These are phyloP conservation scores for Mola mola DNA, from an alignment of 2,113 vertebrate genomes.

Conservation along the genomic window DNA sequence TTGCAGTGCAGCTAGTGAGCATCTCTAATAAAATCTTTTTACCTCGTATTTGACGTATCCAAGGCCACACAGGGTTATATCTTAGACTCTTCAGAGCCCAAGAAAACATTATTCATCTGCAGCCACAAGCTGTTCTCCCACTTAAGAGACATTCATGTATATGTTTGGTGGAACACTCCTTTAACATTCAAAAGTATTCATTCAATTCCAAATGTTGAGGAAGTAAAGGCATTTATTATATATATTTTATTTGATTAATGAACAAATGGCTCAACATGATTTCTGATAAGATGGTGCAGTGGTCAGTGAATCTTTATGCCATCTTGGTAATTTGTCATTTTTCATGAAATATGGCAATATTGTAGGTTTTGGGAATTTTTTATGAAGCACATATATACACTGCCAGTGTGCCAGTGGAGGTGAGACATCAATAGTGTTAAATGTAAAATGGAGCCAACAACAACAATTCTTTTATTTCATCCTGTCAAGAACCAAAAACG, in stretches of 20 bases:
- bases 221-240: too few relatives aligned
- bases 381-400: constrained; percentile 5
- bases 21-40: too few relatives aligned
- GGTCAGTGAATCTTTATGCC: constrained; percentile 1
- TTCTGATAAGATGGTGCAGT: constrained; percentile 9
- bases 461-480: not conserved
- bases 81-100: not conserved
- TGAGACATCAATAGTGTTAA: constrained; percentile 14
- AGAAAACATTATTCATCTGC: not conserved
- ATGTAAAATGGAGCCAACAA: not conserved
- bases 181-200: not conserved
- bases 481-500: not conserved
- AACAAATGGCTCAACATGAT: constrained; percentile 6
- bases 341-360: constrained; percentile 7
- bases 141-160: too few relatives aligned
- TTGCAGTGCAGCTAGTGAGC: too few relatives aligned
- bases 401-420: not conserved
- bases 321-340: constrained; percentile 5
- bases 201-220: too few relatives aligned
- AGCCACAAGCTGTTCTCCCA: too few relatives aligned
- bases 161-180: not conserved
- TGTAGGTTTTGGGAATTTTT: constrained; percentile 7
- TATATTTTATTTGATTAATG: too few relatives aligned
- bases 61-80: not conserved
- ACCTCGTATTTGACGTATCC: too few relatives aligned